phyloP scores from a whole-genome alignment of 2,113 vertebrate species.

The Zosterops lateralis region DNA sequence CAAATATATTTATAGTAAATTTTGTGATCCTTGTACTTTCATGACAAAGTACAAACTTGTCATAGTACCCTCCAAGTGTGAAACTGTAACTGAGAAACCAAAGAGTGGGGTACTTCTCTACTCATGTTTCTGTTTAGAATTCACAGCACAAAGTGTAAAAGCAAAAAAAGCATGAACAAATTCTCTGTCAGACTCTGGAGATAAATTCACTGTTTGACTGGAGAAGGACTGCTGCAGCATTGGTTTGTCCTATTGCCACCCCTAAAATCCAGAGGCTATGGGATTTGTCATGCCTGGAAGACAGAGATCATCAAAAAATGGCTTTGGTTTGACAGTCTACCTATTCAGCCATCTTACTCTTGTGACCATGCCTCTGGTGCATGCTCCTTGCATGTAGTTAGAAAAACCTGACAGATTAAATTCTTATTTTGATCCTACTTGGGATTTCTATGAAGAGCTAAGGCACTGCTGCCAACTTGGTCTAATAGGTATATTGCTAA shows the following conservation, averaged over 20 bases:
- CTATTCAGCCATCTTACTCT: background rate
- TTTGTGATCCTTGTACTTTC: background rate
- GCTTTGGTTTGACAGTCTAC: background rate
- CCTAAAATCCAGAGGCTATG: background rate
- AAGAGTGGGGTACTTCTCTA: background rate
- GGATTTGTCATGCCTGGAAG: background rate
- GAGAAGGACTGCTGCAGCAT: background rate
- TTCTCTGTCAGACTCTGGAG: background rate
- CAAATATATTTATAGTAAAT: slow-evolving; percentile 3
- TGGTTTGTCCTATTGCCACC: background rate
- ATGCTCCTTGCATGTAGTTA: background rate
- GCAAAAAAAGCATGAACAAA: background rate
- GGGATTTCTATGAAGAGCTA: background rate
- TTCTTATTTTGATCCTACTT: background rate
- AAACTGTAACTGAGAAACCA: background rate
- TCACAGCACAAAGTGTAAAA: background rate
- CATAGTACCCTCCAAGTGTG: background rate
- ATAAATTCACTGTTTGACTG: background rate
- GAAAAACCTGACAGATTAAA: background rate
- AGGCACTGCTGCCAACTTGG: background rate
- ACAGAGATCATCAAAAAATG: background rate
- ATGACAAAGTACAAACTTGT: background rate
- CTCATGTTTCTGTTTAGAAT: background rate
- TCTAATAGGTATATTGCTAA: background rate
- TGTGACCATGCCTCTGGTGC: background rate